Base-by-base conservation (phyloP, 1,140 invertebrate genomes). In the Pantala flavescens region DNA sequence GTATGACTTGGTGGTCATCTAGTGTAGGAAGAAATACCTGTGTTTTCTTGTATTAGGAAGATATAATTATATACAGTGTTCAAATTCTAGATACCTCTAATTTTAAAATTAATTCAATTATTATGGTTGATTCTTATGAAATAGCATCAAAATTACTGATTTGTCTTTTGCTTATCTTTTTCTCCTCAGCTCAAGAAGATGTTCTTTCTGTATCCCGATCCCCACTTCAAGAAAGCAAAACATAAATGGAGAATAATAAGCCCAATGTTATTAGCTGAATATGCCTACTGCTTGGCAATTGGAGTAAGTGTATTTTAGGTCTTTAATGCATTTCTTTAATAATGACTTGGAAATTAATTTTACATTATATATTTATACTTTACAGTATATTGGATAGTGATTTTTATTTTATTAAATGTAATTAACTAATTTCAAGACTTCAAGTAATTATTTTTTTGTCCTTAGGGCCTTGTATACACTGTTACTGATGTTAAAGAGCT, bases 151-250 rank as follows among this genome's bases (percentile, higher is more conserved):
- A n/a, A n/a, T n/a, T n/a, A n/a, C n/a, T n/a, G n/a, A n/a, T n/a
- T n/a, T n/a, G n/a, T n/a, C n/a, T 36, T 2, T 36, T 36, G 9
- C 28, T 36, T 36, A 36, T 74, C 36, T 75, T 78, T 77, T 70
- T 74, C 78, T 78, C 78, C 89, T 78, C 87, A 99, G 91, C 84
- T 99, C 19, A 90, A 91, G 76, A 99, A 99, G 85, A 97, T 99
- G 90, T 99, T 99, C 84, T 99, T 99, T 81, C 84, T 99, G n/a
- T 99, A 98, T 83, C 98, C 98, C 36, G 98, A 99, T 87, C 98
- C 98, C 49, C 98, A 99, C 86, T 99, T 99, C 82, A 99, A 99
- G 83, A 98, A 94, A 80, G 90, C 95, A 0, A 99, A 99, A 85
- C 96, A 99, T 81, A 99, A 99, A 84, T 99, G 98, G 98, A 88